Conservation (phyloP, 2,113 vertebrate genomes). For the Syrrhaptes paradoxus region DNA sequence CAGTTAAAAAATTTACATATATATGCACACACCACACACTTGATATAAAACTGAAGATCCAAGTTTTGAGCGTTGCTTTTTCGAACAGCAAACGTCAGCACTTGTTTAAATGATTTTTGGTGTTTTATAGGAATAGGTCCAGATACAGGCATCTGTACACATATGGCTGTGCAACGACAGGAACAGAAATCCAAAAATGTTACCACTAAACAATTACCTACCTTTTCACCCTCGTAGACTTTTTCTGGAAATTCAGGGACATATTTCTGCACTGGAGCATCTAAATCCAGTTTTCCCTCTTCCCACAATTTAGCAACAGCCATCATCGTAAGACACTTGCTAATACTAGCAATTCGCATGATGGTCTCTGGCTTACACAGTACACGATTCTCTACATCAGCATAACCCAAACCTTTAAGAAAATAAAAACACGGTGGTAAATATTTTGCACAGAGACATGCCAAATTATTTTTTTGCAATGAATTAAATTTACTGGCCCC, state of each 20-base stretch:
- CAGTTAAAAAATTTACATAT: neutral
- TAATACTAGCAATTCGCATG: conserved; percentile 96
- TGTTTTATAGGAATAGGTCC: neutral
- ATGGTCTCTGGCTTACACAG: conserved; percentile 85
- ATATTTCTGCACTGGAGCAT: conserved; percentile 91
- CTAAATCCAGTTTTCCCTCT: conserved; percentile 90
- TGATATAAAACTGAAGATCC: neutral
- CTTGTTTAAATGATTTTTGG: neutral
- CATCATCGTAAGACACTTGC: conserved; percentile 92
- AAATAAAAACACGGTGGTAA: neutral
- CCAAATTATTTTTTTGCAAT: neutral
- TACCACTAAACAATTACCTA: conserved; percentile 54
- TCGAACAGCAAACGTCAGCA: neutral
- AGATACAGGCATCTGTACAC: neutral
- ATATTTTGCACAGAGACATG: neutral
- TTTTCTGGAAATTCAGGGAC: conserved; percentile 96
- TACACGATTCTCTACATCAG: conserved; percentile 94
- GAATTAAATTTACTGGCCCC: neutral
- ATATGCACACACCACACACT: rapidly evolving
- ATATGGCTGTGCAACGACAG: neutral
- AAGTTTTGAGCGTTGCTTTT: neutral
- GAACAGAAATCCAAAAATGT: neutral
- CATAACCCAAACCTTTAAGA: conserved; percentile 87
- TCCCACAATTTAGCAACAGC: conserved; percentile 91
- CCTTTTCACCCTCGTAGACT: conserved; percentile 89